phyloP scores from a whole-genome alignment of 30 jellyfish, hydroid and myxozoan genomes.

The Clytia hemisphaerica region DNA sequence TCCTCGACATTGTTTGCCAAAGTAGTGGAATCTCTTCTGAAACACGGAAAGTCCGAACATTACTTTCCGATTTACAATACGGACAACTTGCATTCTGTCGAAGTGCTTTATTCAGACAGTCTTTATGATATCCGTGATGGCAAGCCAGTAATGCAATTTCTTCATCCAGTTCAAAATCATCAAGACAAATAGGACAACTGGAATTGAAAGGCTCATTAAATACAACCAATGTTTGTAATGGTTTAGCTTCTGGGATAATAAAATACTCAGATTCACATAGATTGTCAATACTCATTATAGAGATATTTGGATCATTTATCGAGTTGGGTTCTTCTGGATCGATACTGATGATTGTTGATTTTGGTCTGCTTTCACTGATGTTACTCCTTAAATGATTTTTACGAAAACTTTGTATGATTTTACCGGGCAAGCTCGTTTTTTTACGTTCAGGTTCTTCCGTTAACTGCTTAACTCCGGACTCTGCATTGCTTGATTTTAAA shows the following conservation, averaged over 20 bases:
- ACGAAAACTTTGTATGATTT: too few species aligned
- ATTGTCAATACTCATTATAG: constrained; percentile 8
- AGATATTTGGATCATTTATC: too few species aligned
- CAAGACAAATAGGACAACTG: constrained; percentile 17
- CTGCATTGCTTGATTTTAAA: too few species aligned
- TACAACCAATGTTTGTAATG: not conserved
- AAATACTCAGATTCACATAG: constrained; percentile 1
- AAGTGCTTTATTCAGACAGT: not conserved
- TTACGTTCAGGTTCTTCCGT: too few species aligned
- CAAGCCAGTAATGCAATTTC: constrained; percentile 9
- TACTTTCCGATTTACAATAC: constrained; percentile 12
- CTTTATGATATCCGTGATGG: constrained; percentile 20
- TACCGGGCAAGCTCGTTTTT: too few species aligned
- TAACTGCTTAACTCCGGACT: too few species aligned
- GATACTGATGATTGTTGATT: too few species aligned
- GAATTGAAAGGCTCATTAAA: constrained; percentile 6
- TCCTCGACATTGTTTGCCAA: constrained; percentile 12
- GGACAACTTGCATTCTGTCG: constrained; percentile 22
- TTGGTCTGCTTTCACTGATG: too few species aligned
- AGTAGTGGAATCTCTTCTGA: constrained; percentile 14
- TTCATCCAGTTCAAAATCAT: constrained; percentile 13
- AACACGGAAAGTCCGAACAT: constrained; percentile 1
- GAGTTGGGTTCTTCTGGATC: too few species aligned
- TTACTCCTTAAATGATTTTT: too few species aligned
- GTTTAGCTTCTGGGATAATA: not conserved